A percentile compares a stretch with the other conserved stretches of the same genome.
Conservation (phyloP, 64 coral and sea anemone genomes). For the Montipora efflorescens region DNA sequence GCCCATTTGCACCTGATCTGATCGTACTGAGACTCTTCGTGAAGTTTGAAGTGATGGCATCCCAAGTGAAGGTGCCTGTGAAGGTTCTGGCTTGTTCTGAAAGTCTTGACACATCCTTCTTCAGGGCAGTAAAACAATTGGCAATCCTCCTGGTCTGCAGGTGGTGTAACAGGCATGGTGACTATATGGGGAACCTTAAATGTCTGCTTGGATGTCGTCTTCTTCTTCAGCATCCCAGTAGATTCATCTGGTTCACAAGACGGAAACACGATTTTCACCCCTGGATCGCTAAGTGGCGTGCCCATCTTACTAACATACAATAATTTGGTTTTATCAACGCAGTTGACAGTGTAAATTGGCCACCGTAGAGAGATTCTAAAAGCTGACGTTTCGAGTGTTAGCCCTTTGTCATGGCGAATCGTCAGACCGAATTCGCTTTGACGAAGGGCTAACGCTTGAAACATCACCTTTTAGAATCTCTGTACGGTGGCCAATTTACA, state of each 20-base stretch:
- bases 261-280: background rate
- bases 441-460: too few species aligned
- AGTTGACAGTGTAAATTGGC: too few species aligned
- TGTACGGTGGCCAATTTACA: background rate
- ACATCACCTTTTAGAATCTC: background rate
- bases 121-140: slow-evolving; percentile 41
- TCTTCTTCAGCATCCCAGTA: slow-evolving; percentile 46
- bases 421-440: too few species aligned
- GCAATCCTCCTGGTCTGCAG: background rate
- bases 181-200: background rate
- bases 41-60: slow-evolving; percentile 51
- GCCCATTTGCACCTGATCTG: slow-evolving; percentile 59
- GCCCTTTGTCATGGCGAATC: background rate
- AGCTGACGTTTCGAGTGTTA: background rate
- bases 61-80: slow-evolving; percentile 58
- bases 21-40: slow-evolving; percentile 62
- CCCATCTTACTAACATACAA: slow-evolving; percentile 11
- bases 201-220: background rate
- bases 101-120: slow-evolving; percentile 37
- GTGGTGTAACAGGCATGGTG: background rate
- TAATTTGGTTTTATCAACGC: too few species aligned
- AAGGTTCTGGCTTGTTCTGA: slow-evolving; percentile 21
- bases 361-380: too few species aligned
- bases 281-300: background rate
- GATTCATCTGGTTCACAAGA: slow-evolving; percentile 28